phyloP scores from a whole-genome alignment of 2,797 vertebrate species.

The Leptatherina wallacei region DNA sequence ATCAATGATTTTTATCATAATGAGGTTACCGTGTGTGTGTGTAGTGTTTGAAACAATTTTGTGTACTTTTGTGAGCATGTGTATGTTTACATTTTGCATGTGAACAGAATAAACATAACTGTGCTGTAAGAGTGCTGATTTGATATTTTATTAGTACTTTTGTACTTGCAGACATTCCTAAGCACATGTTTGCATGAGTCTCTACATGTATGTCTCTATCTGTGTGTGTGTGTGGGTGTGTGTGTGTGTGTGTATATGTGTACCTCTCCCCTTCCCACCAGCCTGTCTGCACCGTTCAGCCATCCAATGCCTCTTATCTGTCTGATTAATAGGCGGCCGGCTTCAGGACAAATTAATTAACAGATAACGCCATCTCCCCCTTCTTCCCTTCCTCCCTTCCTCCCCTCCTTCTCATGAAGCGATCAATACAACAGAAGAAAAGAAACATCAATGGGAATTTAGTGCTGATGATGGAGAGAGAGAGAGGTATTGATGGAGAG shows the following conservation, averaged over 20 bases:
- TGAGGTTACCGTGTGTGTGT: constrained; percentile 28
- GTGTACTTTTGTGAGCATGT: constrained; percentile 11
- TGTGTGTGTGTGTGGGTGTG: constrained; percentile 42
- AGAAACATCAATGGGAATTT: constrained; percentile 99
- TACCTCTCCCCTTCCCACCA: constrained; percentile 62
- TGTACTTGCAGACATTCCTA: constrained; percentile 47
- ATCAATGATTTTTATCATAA: constrained; percentile 96
- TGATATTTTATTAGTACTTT: constrained; percentile 35
- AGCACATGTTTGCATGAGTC: constrained; percentile 24
- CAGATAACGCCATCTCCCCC: constrained; percentile 91
- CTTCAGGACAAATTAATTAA: constrained; percentile 99
- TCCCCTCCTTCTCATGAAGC: constrained; percentile 99
- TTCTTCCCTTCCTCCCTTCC: constrained; percentile 88
- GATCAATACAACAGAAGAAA: constrained; percentile 99
- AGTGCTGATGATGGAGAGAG: constrained; percentile 99
- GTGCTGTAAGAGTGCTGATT: background rate
- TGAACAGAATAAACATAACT: constrained; percentile 6
- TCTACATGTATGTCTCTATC: constrained; percentile 34
- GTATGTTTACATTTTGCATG: background rate
- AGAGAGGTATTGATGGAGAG: constrained; percentile 91
- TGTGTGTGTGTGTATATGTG: constrained; percentile 33
- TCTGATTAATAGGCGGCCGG: constrained; percentile 99
- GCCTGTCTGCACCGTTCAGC: constrained; percentile 96
- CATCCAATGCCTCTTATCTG: constrained; percentile 99
- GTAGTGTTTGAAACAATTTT: background rate